Base-by-base conservation (phyloP, 2,888 invertebrate genomes). In the Rhorus exstirpatorius region DNA sequence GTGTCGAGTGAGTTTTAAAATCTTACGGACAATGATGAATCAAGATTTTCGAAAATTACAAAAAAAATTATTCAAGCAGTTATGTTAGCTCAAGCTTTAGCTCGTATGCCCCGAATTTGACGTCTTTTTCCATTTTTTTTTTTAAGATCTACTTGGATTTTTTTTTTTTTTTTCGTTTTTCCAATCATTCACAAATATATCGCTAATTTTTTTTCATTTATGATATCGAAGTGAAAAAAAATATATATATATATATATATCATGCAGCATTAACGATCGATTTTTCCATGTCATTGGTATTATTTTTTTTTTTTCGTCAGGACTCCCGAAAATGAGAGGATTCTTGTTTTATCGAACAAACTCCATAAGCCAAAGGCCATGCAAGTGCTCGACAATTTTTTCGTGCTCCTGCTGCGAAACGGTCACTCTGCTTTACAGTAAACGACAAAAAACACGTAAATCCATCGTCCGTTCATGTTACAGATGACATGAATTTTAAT, bases 401-500 rank as follows among this genome's bases (percentile, higher is more conserved):
- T 85, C 87, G 1, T 92, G 90, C 61, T 87, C 88, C 1, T 92
- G 92, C 53, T 92, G 92, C 53, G 89, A 91, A 72, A 84, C 72
- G 2, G 91, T 91, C 0, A 86, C 85, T 8, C 86, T 92, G 17
- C 78, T 89, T 2, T 87, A 88, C 68, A 86, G 81, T 0, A 86
- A 85, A 46, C 65, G 68, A 1, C 75, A 83, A 19, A 89, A 86
- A 71, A 86, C 80, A 75, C 85, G 91, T 91, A 72, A 88, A 90
- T 76, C 17, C 7, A 61, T 19, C 8, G 4, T 35, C 38, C 17
- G 3, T 8, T 53, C 1, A 53, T 21, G 3, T 53, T 53, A 4
- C 0, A 8, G 10, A 26, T 17, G 19, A 7, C 24, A 10, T 26
- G 3, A 12, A 12, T 17, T n/a, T 1, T 12, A 0, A 49, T 60